phyloP scores from a whole-genome alignment of 2,113 vertebrate genomes.

The Indicator maculatus region DNA sequence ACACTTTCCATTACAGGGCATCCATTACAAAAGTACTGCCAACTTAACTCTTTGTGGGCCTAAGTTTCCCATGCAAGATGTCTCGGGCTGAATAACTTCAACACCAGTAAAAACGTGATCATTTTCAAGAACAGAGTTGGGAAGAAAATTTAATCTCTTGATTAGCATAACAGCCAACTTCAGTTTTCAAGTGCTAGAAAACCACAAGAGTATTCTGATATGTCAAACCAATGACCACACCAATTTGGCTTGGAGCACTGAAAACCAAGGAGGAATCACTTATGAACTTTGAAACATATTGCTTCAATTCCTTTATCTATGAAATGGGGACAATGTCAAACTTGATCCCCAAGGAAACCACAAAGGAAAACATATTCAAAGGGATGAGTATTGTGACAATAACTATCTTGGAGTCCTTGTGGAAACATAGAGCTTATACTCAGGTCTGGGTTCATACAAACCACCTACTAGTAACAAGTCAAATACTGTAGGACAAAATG shows the following conservation, averaged over 20 bases:
- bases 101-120: not conserved
- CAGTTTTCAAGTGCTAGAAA: not conserved
- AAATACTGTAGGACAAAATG: not conserved
- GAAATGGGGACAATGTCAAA: not conserved
- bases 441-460: not conserved
- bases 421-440: not conserved
- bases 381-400: not conserved
- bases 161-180: not conserved
- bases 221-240: not conserved
- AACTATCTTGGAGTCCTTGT: not conserved
- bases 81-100: not conserved
- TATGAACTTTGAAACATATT: not conserved
- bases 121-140: not conserved
- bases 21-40: not conserved
- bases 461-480: not conserved
- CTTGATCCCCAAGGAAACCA: not conserved
- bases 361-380: not conserved
- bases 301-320: not conserved
- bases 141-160: not conserved
- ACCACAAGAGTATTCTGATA: not conserved
- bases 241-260: not conserved
- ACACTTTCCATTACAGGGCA: constrained; percentile 52
- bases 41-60: not conserved
- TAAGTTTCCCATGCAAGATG: constrained; percentile 1
- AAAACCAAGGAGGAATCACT: not conserved